Evolutionary conservation across 2,797 vertebrate species (phyloP), one percentile per base, ranked within the genome.

Genomic region (Eospalax fontanierii): DNA sequence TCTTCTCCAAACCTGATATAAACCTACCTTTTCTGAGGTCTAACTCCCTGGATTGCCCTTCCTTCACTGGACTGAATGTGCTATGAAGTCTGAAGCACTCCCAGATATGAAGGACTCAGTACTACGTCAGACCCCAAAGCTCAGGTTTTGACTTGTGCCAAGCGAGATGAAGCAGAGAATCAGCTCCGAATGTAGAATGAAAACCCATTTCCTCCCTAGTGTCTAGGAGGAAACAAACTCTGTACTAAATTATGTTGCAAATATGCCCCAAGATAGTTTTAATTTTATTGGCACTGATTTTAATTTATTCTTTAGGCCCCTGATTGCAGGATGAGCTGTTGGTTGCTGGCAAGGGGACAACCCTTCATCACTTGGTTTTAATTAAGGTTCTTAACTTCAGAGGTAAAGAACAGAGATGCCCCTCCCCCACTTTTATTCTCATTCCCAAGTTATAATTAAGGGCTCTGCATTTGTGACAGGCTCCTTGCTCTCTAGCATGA

Each of bases 201-300:
- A 79, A 96, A 86, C 73, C 83, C 61, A 91, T 92, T 93, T 94
- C 87, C 95, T 97, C 89, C 92, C 96, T 87, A 10, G 81, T 94
- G 96, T 97, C 95, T 89, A 94, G 40, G 66, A 93, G 85, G 91
- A 95, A 93, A 92, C 87, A 93, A 96, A 95, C 95, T 95, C 91
- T 61, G 83, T 70, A 84, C 92, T 97, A 97, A 97, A 97, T 97
- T 97, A 97, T 95, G 93, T 97, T 93, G 84, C 96, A 97, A 97
- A 96, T 97, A 96, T 97, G 91, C 97, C 97, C 97, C 90, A 84
- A 96, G 92, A 97, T 97, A 95, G 92, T 96, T 97, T 97, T 97
- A 96, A 97, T 97, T 97, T 97, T 97, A 97, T 94, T 97, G 97
- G 97, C 92, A 91, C 97, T 96, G 97, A 96, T 97, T 97, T 97